Percentiles rank a stretch among this genome's conserved stretches.
Conservation (phyloP, 2,113 vertebrate genomes). For the Hassar affinis region DNA sequence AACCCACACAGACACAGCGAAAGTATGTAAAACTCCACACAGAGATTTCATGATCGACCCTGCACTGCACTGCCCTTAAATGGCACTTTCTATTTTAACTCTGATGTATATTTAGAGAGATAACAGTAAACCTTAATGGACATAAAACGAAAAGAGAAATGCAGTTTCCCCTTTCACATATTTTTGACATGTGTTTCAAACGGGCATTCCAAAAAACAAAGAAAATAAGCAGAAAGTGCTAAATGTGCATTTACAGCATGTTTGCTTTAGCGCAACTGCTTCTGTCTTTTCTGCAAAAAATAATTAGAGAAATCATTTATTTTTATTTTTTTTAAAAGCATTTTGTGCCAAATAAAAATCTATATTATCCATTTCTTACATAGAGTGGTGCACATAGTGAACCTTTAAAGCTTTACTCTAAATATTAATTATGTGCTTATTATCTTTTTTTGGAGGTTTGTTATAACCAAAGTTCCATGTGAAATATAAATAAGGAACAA, state of each 20-base stretch:
- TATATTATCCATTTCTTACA: too few species aligned
- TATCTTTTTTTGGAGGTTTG: background rate
- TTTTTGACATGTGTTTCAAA: background rate
- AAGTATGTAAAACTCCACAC: background rate
- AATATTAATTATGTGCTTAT: too few species aligned
- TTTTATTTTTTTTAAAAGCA: too few species aligned
- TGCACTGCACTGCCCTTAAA: background rate
- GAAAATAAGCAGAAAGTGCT: background rate
- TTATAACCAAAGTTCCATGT: background rate
- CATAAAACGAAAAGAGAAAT: background rate
- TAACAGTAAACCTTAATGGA: background rate
- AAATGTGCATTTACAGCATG: background rate
- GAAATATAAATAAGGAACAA: background rate
- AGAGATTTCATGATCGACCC: background rate
- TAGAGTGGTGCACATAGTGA: background rate
- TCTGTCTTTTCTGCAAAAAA: background rate
- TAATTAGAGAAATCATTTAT: background rate
- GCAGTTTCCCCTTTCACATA: conserved; percentile 1
- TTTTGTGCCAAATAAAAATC: too few species aligned
- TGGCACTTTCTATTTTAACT: background rate
- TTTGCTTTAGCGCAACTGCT: background rate
- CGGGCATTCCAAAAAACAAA: background rate
- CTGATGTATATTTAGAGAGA: background rate
- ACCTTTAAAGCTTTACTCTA: background rate
- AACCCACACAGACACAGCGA: background rate